Conservation (phyloP, 2,113 vertebrate species). For the Pelecanus crispus region DNA sequence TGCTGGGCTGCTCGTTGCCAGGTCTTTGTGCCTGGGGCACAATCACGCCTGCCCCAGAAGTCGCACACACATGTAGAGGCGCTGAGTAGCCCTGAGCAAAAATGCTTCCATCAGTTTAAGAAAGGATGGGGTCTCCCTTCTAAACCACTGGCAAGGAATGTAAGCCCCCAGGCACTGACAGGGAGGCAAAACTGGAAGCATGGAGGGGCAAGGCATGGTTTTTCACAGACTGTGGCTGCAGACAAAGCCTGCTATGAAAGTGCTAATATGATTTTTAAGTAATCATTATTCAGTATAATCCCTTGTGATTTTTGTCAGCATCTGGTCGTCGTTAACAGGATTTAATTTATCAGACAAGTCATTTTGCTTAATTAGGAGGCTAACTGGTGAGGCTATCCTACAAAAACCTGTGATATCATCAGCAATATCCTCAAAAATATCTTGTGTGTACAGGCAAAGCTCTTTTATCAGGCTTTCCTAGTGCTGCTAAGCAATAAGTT, state of each 20-base stretch:
- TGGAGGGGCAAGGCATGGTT: not conserved
- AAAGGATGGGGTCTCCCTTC: not conserved
- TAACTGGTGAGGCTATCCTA: slow-evolving; percentile 42
- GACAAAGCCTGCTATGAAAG: slow-evolving; percentile 4
- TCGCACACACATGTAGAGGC: accelerated
- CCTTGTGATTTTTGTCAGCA: slow-evolving; percentile 67
- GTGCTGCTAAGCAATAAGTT: not conserved
- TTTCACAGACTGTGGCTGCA: not conserved
- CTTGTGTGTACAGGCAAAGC: not conserved
- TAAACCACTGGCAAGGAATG: accelerated
- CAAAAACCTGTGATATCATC: slow-evolving; percentile 25
- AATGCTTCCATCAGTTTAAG: not conserved
- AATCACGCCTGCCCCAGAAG: not conserved
- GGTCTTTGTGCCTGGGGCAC: not conserved
- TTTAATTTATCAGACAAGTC: slow-evolving; percentile 78
- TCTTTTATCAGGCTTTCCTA: not conserved
- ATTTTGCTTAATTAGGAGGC: slow-evolving; percentile 68
- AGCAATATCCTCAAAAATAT: slow-evolving; percentile 29
- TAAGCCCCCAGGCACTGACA: not conserved
- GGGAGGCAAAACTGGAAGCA: accelerated
- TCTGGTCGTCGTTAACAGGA: slow-evolving; percentile 79
- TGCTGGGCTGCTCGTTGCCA: not conserved
- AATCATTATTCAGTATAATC: slow-evolving; percentile 59
- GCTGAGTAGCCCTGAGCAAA: not conserved
- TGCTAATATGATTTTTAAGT: slow-evolving; percentile 33